These are phyloP conservation scores for Drosophila monieri DNA, from an alignment of 2,888 invertebrate species.

Conservation along the genomic window DNA sequence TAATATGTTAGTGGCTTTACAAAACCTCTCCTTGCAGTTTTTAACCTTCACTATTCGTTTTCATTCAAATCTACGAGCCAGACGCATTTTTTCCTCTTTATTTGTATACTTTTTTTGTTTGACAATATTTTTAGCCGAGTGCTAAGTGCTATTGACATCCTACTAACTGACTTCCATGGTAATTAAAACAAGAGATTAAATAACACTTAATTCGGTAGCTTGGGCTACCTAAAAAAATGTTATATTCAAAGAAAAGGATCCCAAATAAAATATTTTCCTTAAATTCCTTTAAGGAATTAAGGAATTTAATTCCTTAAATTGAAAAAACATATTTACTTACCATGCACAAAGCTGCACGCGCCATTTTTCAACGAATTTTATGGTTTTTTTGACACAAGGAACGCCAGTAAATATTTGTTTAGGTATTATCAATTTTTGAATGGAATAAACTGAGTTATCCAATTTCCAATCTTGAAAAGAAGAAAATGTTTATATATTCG, in stretches of 20 bases:
- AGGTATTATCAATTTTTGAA: constrained; percentile 55
- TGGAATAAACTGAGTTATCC: constrained; percentile 64
- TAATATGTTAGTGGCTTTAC: constrained; percentile 2
- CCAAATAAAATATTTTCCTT: background rate
- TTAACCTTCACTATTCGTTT: constrained; percentile 18
- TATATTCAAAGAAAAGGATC: background rate
- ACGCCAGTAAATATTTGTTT: constrained; percentile 70
- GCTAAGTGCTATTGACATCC: constrained; percentile 24
- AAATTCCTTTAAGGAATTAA: too few species aligned
- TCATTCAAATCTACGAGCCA: constrained; percentile 18
- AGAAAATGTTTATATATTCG: constrained; percentile 41
- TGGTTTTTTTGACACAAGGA: constrained; percentile 73
- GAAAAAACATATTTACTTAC: constrained; percentile 82
- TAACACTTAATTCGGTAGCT: constrained; percentile 8
- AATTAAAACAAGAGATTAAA: constrained; percentile 8
- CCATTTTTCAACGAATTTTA: constrained; percentile 79
- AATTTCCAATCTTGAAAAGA: constrained; percentile 71
- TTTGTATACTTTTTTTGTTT: constrained; percentile 20
- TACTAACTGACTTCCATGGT: background rate
- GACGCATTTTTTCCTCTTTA: constrained; percentile 15
- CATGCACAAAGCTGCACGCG: constrained; percentile 84
- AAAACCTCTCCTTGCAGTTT: constrained; percentile 2
- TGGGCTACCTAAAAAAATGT: background rate
- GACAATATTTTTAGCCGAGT: constrained; percentile 22
- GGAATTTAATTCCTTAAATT: too few species aligned